Evolutionary conservation across 35 echinoderm and acorn worm genomes (phyloP), one percentile per base, ranked within the genome.

Genomic region (Acanthaster planci): DNA sequence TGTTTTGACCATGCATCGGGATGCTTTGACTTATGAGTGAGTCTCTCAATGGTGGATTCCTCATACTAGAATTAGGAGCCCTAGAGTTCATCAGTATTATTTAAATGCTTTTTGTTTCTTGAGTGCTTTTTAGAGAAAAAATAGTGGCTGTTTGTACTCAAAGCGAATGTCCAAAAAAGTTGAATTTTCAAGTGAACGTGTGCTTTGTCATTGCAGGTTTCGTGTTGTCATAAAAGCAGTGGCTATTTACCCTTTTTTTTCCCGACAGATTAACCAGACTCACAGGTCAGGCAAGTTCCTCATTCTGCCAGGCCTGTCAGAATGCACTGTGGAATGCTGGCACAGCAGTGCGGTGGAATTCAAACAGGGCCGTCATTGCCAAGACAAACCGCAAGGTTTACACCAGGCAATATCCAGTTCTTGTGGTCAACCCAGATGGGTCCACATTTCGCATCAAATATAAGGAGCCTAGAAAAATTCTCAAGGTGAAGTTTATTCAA

Each of bases 381-480:
- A 91, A 94, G 83, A 99, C 96, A 1, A 97, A 99, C 83, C 88
- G 96, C 30, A 91, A 91, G 84, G 83, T 94, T 0, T 99, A 94
- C 78, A 18, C 92, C 6, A 47, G 92, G n/a, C 30, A 91, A 78
- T 99, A 99, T 79, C 91, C 91, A 16, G 87, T 87, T 21, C 38
- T 99, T 15, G 76, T 99, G 75, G 96, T 99, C 38, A 99, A 99
- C 56, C 85, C 92, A 37, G 96, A 99, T 94, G 96, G 96, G 1
- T 99, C 96, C 55, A 91, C 96, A 40, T 91, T 84, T 60, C 54
- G 79, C 15, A 92, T 99, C 31, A 99, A 94, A 64, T 99, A 94
- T 60, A 42, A 58, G 52, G 89, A 99, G 76, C 96, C 96, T 32
- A 94, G 86, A 55, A 94, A 94, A 83, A 94, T 97, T 55, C 76